Percentiles rank a stretch among this genome's conserved stretches.
These are phyloP conservation scores for Drosophila seguyi DNA, from an alignment of 1,140 invertebrate genomes.

Conservation along the genomic window DNA sequence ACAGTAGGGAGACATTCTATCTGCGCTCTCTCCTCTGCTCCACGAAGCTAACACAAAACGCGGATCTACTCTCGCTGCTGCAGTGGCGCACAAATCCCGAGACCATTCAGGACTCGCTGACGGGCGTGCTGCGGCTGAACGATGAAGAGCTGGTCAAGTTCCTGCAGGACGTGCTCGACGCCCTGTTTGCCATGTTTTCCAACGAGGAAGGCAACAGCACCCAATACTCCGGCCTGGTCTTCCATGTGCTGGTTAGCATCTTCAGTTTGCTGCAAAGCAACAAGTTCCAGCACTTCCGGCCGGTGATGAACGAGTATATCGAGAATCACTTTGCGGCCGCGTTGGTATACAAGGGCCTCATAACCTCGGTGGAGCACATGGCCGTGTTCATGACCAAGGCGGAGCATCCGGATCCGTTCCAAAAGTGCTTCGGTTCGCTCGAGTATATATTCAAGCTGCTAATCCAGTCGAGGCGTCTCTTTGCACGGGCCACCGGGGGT, in stretches of 20 bases:
- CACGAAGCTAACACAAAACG: conserved; percentile 97
- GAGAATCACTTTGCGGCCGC: conserved; percentile 97
- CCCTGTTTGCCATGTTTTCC: conserved; percentile 97
- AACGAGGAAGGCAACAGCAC: conserved; percentile 96
- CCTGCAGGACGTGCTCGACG: conserved; percentile 97
- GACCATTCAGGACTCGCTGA: conserved; percentile 93
- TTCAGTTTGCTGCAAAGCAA: conserved; percentile 96
- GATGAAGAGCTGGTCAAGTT: conserved; percentile 98
- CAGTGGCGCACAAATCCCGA: conserved; percentile 96
- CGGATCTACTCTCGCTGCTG: conserved; percentile 94
- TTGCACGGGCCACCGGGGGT: conserved; percentile 94
- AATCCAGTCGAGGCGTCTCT: conserved; percentile 95
- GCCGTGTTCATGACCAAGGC: conserved; percentile 94
- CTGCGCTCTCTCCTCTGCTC: conserved; percentile 95
- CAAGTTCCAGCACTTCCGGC: conserved; percentile 97
- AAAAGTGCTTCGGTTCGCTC: conserved; percentile 95
- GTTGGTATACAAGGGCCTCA: conserved; percentile 96
- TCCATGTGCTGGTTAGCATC: conserved; percentile 93
- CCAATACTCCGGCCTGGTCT: conserved; percentile 88
- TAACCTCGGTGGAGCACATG: conserved; percentile 95
- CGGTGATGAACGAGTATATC: conserved; percentile 98
- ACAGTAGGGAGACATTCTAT: conserved; percentile 93
- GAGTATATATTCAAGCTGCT: conserved; percentile 98
- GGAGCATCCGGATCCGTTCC: conserved; percentile 94
- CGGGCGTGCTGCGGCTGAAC: conserved; percentile 91